Base-by-base conservation (phyloP, 35 echinoderm and acorn worm genomes). In the Apostichopus parvimensis region DNA sequence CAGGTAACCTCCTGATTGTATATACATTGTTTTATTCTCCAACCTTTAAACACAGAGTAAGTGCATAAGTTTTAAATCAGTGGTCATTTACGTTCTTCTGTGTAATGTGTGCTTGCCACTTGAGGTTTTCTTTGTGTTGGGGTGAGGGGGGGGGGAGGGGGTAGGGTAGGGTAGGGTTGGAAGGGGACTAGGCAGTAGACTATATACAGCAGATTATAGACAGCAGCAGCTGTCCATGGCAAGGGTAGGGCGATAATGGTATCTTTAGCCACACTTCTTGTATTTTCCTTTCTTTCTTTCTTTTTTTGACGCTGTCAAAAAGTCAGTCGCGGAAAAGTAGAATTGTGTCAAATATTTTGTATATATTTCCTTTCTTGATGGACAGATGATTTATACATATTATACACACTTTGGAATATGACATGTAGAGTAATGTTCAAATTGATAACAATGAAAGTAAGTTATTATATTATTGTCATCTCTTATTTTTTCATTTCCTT, bases 311-410 rank as follows among this genome's bases (percentile, higher is more conserved):
- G 18, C 18, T 34, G 17, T 87, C 4, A n/a, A 26, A 45, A 45
- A 34, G 53, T 77, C 76, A 79, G 72, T 56, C 71, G 24, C 24
- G 17, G 9, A 91, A 55, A 79, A 24, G 3, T 20, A 61, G 20
- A 57, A 14, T 91, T 79, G 89, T 91, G 89, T 91, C 89, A 91
- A 91, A 91, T 78, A 91, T 61, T 87, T 91, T 91, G 89, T 91
- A 91, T 18, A 91, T 78, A 91, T 91, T 78, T 91, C 52, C 79
- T 91, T 91, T 90, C 53, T 78, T 91, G 89, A 59, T 66, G 86
- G 86, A 88, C 86, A 91, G 89, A 91, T 91, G 89, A 91, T 91
- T 91, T 91, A 91, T 91, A 91, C 89, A 91, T 91, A 91, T 91
- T 91, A 91, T 91, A 91, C 89, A 91, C 89, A 91, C 79, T 91